Evolutionary conservation across 1,140 invertebrate species (phyloP).

Genomic region (Bathynomus jamesi): DNA sequence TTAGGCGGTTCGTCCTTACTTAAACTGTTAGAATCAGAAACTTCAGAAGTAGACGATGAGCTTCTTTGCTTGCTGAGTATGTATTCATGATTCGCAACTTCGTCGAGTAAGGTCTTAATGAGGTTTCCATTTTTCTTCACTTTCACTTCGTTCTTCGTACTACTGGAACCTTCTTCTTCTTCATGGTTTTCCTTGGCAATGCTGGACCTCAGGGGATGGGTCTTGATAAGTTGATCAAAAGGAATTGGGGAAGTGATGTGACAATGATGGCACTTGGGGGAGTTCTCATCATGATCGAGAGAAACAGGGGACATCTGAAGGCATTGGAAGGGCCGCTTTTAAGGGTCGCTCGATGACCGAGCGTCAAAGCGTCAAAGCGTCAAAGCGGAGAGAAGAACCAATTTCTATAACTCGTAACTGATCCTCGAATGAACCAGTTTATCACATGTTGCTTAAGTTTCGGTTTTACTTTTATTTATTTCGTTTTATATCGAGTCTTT

Average conservation of each 20-base stretch:
- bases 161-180: not conserved
- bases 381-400: too few species aligned
- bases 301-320: not conserved
- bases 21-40: too few species aligned
- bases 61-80: not conserved
- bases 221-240: slow-evolving; percentile 13
- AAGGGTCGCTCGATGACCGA: too few species aligned
- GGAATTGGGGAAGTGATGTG: slow-evolving; percentile 13
- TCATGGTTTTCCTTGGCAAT: not conserved
- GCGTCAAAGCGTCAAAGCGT: too few species aligned
- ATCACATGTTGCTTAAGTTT: too few species aligned
- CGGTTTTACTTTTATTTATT: too few species aligned
- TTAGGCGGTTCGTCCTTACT: too few species aligned
- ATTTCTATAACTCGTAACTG: too few species aligned
- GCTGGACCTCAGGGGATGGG: slow-evolving; percentile 11
- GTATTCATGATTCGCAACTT: not conserved
- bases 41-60: not conserved
- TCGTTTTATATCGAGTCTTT: too few species aligned
- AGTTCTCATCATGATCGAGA: not conserved
- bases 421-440: too few species aligned
- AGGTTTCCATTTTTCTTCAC: not conserved
- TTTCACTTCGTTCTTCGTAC: not conserved
- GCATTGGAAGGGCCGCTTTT: too few species aligned
- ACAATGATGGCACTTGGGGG: slow-evolving; percentile 4
- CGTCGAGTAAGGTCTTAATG: not conserved